Evolutionary conservation across 2,113 vertebrate species (phyloP), one percentile per base, ranked within the genome.

Genomic region (Ptychochromis oligacanthus): DNA sequence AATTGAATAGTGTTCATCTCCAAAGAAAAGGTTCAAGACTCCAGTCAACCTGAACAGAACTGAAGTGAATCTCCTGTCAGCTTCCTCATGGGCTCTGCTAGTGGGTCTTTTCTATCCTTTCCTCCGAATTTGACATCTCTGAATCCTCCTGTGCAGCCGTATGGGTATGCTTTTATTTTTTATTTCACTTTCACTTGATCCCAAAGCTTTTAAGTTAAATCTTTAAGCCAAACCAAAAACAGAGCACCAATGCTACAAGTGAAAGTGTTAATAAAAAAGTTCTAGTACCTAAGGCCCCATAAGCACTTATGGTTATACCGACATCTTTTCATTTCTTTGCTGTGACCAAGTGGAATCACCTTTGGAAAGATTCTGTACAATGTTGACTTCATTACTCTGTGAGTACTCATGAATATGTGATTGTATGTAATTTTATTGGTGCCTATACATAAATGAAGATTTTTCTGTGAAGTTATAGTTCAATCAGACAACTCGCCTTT

Each of bases 81-180:
- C 62, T 81, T 87, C 62, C 9, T 82, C 15, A 1, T 90, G 91
- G 92, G 79, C 60, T 91, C 72, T 92, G 75, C 84, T 88, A 26
- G 58, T 43, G 90, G 92, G 77, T 93, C 92, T 95, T 82, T 79
- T 91, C 93, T 93, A 6, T 93, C 81, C 87, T 90, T 65, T 87
- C 24, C 77, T 84, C 80, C 18, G 1, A 20, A 72, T 52, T 72
- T 52, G 65, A 31, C 26, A n/a, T 52, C 65, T 72, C 43, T 70
- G 40, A 49, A 49, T 49, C 40, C 40, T 49, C 54, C n/a, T 55
- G 54, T 55, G 54, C n/a, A 67, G 40, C 46, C 34, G 14, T 55
- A 14, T 56, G 20, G 3, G 2, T 43, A 1, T 24, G 14, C 9
- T 40, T 18, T 34, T 11, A 4, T 10, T 1, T 58, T 58, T 67